A percentile compares a stretch with the other conserved stretches of the same genome.
Evolutionary conservation across 2,797 vertebrate species (phyloP).

Genomic region (Hapalemur alaotrensis): DNA sequence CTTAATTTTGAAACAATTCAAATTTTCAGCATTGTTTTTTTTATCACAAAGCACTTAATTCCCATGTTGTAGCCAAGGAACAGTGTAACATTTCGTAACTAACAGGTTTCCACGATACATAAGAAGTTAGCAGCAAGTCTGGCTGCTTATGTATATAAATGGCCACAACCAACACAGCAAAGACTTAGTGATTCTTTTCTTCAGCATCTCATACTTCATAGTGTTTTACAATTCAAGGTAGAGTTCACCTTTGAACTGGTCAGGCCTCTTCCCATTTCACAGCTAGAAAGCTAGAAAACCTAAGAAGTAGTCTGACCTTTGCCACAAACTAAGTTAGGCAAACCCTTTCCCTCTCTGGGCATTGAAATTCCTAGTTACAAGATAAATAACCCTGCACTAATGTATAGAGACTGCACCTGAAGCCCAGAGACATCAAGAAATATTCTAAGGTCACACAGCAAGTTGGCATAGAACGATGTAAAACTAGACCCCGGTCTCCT

Average conservation of each 20-base stretch:
- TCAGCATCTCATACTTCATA: not conserved
- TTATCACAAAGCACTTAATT: not conserved
- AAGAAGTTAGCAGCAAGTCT: not conserved
- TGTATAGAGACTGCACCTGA: not conserved
- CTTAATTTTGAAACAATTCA: constrained; percentile 34
- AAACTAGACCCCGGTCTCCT: not conserved
- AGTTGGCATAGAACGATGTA: not conserved
- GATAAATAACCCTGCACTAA: not conserved
- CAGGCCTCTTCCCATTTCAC: not conserved
- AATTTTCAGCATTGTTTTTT: not conserved
- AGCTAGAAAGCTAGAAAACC: not conserved
- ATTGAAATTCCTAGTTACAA: not conserved
- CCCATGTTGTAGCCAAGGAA: not conserved
- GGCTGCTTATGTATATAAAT: not conserved
- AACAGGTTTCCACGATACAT: not conserved
- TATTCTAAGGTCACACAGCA: not conserved
- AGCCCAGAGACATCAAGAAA: not conserved
- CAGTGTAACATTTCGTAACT: not conserved
- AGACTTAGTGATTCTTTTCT: not conserved
- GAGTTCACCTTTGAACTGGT: not conserved
- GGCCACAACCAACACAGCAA: not conserved
- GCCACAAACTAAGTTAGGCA: not conserved
- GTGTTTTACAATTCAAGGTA: not conserved
- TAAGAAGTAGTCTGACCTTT: not conserved
- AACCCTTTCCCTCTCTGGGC: not conserved